Base-by-base conservation (phyloP, 2,888 invertebrate species). In the Amblyjoppa proteus region DNA sequence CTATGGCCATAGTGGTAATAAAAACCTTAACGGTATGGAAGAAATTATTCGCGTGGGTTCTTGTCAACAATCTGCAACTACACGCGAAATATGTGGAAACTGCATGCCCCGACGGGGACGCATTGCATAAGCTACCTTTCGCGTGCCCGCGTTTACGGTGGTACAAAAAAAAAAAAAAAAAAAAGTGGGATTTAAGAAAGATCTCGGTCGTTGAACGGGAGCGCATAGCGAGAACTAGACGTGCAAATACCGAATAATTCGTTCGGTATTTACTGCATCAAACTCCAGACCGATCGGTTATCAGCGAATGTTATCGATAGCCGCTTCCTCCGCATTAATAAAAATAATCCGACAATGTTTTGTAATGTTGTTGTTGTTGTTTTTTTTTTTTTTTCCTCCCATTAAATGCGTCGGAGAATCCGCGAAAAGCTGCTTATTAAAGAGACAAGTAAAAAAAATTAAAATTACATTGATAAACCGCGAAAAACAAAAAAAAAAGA, bases 1-100 rank as follows among this genome's bases (percentile, higher is more conserved):
- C 6, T 58, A 64, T 16, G 38, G 77, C n/a, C 49, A 56, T 77
- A 11, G 25, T n/a, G 58, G 80, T 81, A 84, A 80, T 84, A 84
- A 84, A 77, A 81, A 81, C 61, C 34, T 81, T 68, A 68, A 70
- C 28, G 58, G 74, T 81, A 45, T 20, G 28, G 74, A 66, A 34
- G 49, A 34, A 70, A 64, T 76, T 83, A 74, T 79, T 51, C 58
- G 61, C 69, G 68, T 64, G 20, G 73, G 74, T 75, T 64, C 64
- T 51, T 68, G 49, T 69, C 34, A 73, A 56, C 16, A 38, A 20
- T 61, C 34, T 38, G 38, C 45, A 16, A 31, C 41, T 66, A 9
- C 38, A 53, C 38, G 69, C 58, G 31, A 81, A 74, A 81, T 81
- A 56, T 38, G n/a, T 38, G 68, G 73, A 81, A 70, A 16, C 69